A percentile compares a stretch with the other conserved stretches of the same genome.
Evolutionary conservation across 2,113 vertebrate species (phyloP).

Genomic region (Prochilodus magdalenae): DNA sequence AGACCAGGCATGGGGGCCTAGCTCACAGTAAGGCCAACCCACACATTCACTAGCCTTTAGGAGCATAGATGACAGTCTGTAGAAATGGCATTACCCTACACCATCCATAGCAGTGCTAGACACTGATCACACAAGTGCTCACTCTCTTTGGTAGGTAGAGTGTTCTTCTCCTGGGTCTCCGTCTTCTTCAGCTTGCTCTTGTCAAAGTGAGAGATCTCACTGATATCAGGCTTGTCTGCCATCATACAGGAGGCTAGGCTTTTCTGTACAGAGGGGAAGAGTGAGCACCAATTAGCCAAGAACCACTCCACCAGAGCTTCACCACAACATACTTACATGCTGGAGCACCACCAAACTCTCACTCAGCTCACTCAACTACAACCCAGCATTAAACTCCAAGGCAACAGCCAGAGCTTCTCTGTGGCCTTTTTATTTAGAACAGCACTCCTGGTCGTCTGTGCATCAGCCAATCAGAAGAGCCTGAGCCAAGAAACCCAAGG

Average conservation of each 20-base stretch:
- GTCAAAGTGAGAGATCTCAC: constrained; percentile 73
- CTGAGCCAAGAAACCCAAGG: background rate
- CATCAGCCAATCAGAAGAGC: constrained; percentile 8
- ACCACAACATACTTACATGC: background rate
- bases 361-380: background rate
- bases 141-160: constrained; percentile 77
- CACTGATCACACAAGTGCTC: constrained; percentile 26
- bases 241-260: constrained; percentile 4
- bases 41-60: too few species aligned
- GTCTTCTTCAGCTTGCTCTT: constrained; percentile 78
- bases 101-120: too few species aligned
- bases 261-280: background rate
- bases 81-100: too few species aligned
- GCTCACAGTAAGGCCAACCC: too few species aligned
- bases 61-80: too few species aligned
- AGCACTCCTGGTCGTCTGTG: background rate
- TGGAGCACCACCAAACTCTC: background rate
- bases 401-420: background rate
- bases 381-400: background rate
- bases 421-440: background rate
- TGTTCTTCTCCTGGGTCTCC: constrained; percentile 77
- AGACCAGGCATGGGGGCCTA: too few species aligned
- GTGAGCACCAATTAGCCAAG: background rate
- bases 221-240: constrained; percentile 66
- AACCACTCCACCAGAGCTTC: background rate